Base-by-base conservation (phyloP, 2,797 vertebrate species). In the Paguma larvata region DNA sequence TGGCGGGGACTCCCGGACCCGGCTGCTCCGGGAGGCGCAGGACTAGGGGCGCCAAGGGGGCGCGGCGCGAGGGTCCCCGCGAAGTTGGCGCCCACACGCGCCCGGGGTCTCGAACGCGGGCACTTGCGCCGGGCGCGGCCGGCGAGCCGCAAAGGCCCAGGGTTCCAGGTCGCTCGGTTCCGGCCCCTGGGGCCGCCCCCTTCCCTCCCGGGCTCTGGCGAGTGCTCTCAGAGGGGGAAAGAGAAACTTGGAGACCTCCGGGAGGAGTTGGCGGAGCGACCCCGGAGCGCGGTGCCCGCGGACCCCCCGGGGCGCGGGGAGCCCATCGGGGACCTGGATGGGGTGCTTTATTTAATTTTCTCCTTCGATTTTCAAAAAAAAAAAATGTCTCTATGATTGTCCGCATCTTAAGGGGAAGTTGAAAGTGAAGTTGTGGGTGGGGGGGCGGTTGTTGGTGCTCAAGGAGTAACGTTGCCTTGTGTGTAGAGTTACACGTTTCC, bases 361-460 rank as follows among this genome's bases (percentile, higher is more conserved):
- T 46, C 41, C 41, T 75, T 53, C 5, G 12, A 59, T 84, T 67
- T 80, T 78, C 38, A 48, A 56, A 59, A 95, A 75, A 82, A 67
- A 51, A 65, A 72, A 68, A 56, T 19, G 95, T 48, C 19, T 21
- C 0, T 15, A 65, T n/a, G 75, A 62, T 70, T 32, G 53, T 38
- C 56, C 72, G n/a, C 19, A 10, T 67, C 25, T 77, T 62, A 65
- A 92, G 67, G 96, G 97, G 96, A 97, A 96, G 96, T 92, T 59
- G 70, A 59, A 77, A 94, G 96, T n/a, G 75, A 82, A 16, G 83
- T 56, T 19, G 75, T 19, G 75, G 72, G 65, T 56, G 78, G 56
- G 75, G 6, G 14, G 67, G 68, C n/a, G 70, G 89, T 34, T 30
- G 41, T 9, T 27, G 85, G 62, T 79, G 78, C 82, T 72, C 27